Percentiles rank a stretch among this genome's conserved stretches.
These are phyloP conservation scores for Patagioenas fasciata DNA, from an alignment of 2,113 vertebrate species.

Conservation along the genomic window DNA sequence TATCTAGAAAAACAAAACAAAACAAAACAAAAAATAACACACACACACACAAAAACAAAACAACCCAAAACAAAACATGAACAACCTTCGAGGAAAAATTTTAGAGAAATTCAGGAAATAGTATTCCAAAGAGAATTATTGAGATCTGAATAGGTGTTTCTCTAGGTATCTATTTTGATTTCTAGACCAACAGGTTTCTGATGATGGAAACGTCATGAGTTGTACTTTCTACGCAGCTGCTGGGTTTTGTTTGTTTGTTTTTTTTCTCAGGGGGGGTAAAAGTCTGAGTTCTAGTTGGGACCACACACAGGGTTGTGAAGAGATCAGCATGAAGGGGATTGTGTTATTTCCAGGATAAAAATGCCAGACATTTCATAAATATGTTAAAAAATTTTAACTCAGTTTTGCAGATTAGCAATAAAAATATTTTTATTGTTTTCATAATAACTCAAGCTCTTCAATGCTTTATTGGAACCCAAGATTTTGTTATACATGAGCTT, in stretches of 20 bases:
- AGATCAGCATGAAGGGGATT: neutral
- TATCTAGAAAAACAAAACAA: neutral
- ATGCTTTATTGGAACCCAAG: neutral
- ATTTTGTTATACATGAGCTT: neutral
- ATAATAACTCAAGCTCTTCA: neutral
- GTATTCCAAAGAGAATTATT: neutral
- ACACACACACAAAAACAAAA: too few relatives aligned
- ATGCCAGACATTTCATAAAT: neutral
- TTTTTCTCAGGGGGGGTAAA: neutral
- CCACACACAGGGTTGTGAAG: neutral
- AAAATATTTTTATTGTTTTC: neutral
- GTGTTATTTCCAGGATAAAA: neutral
- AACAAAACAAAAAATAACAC: too few relatives aligned
- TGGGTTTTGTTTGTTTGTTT: neutral
- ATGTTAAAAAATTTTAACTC: neutral
- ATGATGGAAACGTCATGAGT: neutral
- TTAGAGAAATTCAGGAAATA: neutral
- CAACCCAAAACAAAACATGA: too few relatives aligned
- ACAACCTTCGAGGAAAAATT: neutral
- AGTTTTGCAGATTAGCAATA: constrained; percentile 17
- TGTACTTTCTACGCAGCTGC: neutral
- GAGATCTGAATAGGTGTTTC: neutral
- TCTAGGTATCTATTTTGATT: neutral
- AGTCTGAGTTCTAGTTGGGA: neutral
- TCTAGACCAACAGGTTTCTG: neutral